A percentile compares a stretch with the other conserved stretches of the same genome.
These are phyloP conservation scores for Bombus terrestris DNA, from an alignment of 1,140 invertebrate species.

Conservation along the genomic window DNA sequence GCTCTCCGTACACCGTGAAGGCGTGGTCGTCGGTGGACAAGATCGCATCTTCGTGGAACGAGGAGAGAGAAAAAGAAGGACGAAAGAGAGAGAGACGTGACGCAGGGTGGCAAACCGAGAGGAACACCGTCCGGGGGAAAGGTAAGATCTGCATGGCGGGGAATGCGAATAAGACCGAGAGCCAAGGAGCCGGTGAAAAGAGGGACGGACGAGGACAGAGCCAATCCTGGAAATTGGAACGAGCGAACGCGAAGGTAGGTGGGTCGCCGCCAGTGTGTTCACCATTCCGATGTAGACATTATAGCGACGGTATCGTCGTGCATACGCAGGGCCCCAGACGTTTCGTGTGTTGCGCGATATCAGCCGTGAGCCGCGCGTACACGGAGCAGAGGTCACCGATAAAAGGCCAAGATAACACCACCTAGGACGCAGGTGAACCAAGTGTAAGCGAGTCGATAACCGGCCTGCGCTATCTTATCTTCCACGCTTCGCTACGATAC, in stretches of 20 bases:
- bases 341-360: constrained; percentile 61
- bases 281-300: constrained; percentile 69
- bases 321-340: constrained; percentile 46
- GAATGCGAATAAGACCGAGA: constrained; percentile 58
- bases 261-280: constrained; percentile 2
- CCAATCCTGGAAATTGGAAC: constrained; percentile 74
- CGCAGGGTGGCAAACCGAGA: background rate
- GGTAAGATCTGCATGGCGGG: constrained; percentile 68
- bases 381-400: constrained; percentile 77
- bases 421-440: constrained; percentile 73
- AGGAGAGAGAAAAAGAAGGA: constrained; percentile 45
- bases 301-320: constrained; percentile 56
- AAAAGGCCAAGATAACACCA: constrained; percentile 73
- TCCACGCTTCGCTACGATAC: constrained; percentile 66
- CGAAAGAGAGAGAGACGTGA: constrained; percentile 16
- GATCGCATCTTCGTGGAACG: constrained; percentile 75
- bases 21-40: constrained; percentile 76
- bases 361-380: constrained; percentile 52
- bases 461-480: constrained; percentile 73
- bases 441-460: constrained; percentile 72
- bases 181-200: background rate
- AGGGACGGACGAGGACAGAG: constrained; percentile 40
- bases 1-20: constrained; percentile 68
- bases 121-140: constrained; percentile 7
- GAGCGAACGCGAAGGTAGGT: constrained; percentile 49